Conservation (phyloP, 2,797 vertebrate genomes). For the Caiman crocodilus region DNA sequence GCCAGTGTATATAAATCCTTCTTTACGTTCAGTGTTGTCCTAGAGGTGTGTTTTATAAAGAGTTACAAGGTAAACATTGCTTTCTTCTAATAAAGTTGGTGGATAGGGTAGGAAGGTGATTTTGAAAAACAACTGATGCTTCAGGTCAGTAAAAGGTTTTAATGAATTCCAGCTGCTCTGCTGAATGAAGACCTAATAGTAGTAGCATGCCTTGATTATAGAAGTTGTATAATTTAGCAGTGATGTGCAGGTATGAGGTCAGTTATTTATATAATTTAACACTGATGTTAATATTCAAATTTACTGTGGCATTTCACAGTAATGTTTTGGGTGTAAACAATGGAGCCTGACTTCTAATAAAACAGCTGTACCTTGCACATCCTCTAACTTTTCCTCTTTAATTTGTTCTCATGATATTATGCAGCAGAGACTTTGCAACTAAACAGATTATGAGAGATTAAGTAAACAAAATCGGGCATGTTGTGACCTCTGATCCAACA, state of each 20-base stretch:
- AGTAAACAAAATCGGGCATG: conserved; percentile 48
- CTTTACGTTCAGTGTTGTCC: neutral
- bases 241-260: neutral
- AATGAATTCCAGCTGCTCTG: neutral
- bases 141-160: neutral
- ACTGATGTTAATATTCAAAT: neutral
- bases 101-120: neutral
- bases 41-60: neutral
- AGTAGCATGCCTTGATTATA: neutral
- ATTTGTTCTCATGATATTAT: conserved; percentile 25
- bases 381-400: neutral
- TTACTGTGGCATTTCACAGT: neutral
- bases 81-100: neutral
- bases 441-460: conserved; percentile 73
- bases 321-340: neutral
- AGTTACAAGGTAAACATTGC: neutral
- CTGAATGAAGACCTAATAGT: neutral
- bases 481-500: conserved; percentile 48
- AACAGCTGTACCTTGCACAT: conserved; percentile 8
- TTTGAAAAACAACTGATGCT: neutral
- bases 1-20: neutral
- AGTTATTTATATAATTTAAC: neutral
- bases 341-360: conserved; percentile 1
- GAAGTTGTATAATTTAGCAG: rapidly evolving
- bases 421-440: conserved; percentile 64